Percentiles rank a stretch among this genome's conserved stretches.
Evolutionary conservation across 1,140 invertebrate genomes (phyloP).

Genomic region (Drosophila tsacasi): DNA sequence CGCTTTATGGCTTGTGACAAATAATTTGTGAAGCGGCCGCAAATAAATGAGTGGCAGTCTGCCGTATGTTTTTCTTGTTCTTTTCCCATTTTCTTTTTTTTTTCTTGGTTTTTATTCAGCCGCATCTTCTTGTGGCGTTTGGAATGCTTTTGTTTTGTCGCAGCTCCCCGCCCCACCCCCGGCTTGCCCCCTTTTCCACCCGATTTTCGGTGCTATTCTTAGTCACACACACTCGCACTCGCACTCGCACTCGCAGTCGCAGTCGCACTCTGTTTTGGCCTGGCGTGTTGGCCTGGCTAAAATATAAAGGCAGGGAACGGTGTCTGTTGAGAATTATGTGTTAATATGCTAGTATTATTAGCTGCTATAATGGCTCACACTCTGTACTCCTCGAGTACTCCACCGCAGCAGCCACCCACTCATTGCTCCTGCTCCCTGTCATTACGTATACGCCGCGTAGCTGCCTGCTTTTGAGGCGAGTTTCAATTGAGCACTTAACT

Average conservation of each 20-base stretch:
- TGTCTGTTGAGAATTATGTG: slow-evolving; percentile 76
- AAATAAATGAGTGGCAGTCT: slow-evolving; percentile 71
- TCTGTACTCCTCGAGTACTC: not conserved
- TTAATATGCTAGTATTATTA: slow-evolving; percentile 82
- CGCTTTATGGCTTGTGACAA: slow-evolving; percentile 81
- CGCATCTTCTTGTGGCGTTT: slow-evolving; percentile 64
- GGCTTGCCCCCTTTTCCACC: not conserved
- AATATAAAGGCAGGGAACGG: slow-evolving; percentile 59
- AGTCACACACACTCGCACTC: slow-evolving; percentile 22
- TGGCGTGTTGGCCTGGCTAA: slow-evolving; percentile 54
- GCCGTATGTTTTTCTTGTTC: slow-evolving; percentile 11
- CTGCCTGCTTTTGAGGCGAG: slow-evolving; percentile 42
- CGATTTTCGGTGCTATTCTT: slow-evolving; percentile 33
- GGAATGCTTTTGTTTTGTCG: slow-evolving; percentile 71
- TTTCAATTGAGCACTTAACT: slow-evolving; percentile 64
- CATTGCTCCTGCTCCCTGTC: slow-evolving; percentile 9
- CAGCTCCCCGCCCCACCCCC: too few species aligned
- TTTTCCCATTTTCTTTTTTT: not conserved
- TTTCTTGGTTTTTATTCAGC: slow-evolving; percentile 30
- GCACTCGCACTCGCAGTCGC: not conserved
- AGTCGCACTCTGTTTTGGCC: slow-evolving; percentile 42
- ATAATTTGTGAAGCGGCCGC: slow-evolving; percentile 79
- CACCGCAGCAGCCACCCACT: not conserved
- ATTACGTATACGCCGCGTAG: slow-evolving; percentile 71
- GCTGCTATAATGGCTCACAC: slow-evolving; percentile 66